Base-by-base conservation (phyloP, 1,140 invertebrate genomes). In the Acromyrmex charruanus region DNA sequence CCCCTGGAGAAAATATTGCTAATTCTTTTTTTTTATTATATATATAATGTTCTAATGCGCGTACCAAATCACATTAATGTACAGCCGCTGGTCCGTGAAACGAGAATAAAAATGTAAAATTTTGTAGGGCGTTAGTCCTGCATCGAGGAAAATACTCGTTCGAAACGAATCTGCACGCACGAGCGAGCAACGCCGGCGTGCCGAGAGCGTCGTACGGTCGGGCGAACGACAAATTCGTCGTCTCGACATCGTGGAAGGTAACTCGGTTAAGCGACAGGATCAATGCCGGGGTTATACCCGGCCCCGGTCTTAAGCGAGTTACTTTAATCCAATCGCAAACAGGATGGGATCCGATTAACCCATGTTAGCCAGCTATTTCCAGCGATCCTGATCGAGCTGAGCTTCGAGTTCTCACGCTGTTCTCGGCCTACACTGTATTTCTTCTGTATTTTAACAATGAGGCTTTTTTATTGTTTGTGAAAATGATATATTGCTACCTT, bases 301-400 rank as follows among this genome's bases (percentile, higher is more conserved):
- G 89, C 66, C 81, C 65, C 59, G 84, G 90, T 91, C 87, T 91
- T 91, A 91, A 91, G 77, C 87, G 87, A 90, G 89, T 91, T 91
- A 91, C 89, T 91, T 91, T 91, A 91, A 91, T 91, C 87, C 89
- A 91, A 91, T 91, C 77, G 87, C 90, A 91, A 91, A 91, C 89
- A 90, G 89, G 89, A 91, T 90, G 87, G 71, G 90, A 91, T 91
- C 79, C 89, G 90, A 91, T 91, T 91, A 91, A 91, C 77, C 89
- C 90, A 81, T 86, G 90, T 91, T 91, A 91, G 82, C 89, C 63
- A 51, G 90, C 79, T 91, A 91, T 90, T 90, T 90, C 87, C 89
- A 88, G 44, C 86, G 90, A 88, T 90, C 87, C 74, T 44, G 58
- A 72, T 68, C 68, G 58, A 68, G 39, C 68, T 58, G 55, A 66